These are phyloP conservation scores for Drosophila nr. medialis DNA, from an alignment of 2,888 invertebrate genomes.

Conservation along the genomic window DNA sequence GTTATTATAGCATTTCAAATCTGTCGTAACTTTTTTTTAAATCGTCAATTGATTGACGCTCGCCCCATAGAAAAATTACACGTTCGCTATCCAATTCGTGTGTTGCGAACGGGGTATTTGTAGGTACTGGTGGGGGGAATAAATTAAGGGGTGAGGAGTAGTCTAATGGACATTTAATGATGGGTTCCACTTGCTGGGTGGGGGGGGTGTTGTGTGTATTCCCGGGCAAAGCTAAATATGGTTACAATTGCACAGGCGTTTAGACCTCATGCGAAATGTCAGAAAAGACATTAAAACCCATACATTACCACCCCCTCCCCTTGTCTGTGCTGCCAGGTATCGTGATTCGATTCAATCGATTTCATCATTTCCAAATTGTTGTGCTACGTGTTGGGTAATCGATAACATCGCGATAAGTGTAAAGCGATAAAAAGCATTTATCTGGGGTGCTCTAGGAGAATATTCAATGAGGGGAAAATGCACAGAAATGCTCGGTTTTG, in stretches of 20 bases:
- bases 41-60: constrained; percentile 54
- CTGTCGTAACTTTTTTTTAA: constrained; percentile 19
- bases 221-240: constrained; percentile 14
- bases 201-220: background rate
- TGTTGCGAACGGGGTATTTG: background rate
- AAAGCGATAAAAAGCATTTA: background rate
- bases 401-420: background rate
- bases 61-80: constrained; percentile 28
- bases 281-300: constrained; percentile 28
- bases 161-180: constrained; percentile 60
- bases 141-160: background rate
- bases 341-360: background rate
- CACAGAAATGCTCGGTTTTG: background rate
- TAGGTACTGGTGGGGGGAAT: background rate
- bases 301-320: background rate
- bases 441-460: too few species aligned
- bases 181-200: constrained; percentile 15
- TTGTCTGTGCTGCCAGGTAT: background rate
- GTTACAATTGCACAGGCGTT: constrained; percentile 56
- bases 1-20: constrained; percentile 9
- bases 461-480: background rate
- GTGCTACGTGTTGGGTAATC: background rate
- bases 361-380: background rate
- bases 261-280: constrained; percentile 65
- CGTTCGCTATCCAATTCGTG: constrained; percentile 25